Evolutionary conservation across 2,888 invertebrate genomes (phyloP).

Genomic region (Cephus nigrinus): DNA sequence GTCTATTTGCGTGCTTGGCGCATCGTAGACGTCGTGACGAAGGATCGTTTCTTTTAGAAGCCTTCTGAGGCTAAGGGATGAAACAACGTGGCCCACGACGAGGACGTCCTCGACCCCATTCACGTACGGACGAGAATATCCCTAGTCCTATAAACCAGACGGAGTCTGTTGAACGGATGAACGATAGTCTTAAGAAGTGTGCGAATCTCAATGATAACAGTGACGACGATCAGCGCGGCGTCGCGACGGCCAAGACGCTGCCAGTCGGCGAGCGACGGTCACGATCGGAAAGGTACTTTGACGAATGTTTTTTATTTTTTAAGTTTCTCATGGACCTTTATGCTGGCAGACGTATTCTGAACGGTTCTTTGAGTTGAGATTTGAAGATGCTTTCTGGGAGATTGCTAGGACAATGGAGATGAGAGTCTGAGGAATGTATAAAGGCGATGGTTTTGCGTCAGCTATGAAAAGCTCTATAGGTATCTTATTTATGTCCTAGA

Average conservation of each 20-base stretch:
- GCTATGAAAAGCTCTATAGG: background rate
- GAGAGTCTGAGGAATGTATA: slow-evolving; percentile 16
- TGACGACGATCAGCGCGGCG: slow-evolving; percentile 30
- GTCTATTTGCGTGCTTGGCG: background rate
- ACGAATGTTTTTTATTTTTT: slow-evolving; percentile 10
- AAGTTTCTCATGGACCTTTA: background rate
- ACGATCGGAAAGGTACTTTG: slow-evolving; percentile 58
- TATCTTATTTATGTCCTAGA: background rate
- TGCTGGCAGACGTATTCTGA: background rate
- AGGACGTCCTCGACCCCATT: slow-evolving; percentile 50
- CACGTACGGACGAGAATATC: slow-evolving; percentile 45
- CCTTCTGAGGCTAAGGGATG: slow-evolving; percentile 31
- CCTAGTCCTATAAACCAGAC: slow-evolving; percentile 44
- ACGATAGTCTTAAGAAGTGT: slow-evolving; percentile 43
- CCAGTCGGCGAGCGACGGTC: slow-evolving; percentile 47
- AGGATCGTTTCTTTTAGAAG: slow-evolving; percentile 27
- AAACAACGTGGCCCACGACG: slow-evolving; percentile 48
- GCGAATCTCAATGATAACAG: slow-evolving; percentile 18
- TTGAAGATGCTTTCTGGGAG: background rate
- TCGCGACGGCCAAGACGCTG: slow-evolving; percentile 21
- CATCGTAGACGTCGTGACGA: background rate
- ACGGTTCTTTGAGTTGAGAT: background rate
- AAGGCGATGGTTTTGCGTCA: slow-evolving; percentile 20
- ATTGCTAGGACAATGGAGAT: background rate
- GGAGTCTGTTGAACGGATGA: slow-evolving; percentile 43